These are phyloP conservation scores for Anisognathus igniventris DNA, from an alignment of 2,797 vertebrate genomes.

Conservation along the genomic window DNA sequence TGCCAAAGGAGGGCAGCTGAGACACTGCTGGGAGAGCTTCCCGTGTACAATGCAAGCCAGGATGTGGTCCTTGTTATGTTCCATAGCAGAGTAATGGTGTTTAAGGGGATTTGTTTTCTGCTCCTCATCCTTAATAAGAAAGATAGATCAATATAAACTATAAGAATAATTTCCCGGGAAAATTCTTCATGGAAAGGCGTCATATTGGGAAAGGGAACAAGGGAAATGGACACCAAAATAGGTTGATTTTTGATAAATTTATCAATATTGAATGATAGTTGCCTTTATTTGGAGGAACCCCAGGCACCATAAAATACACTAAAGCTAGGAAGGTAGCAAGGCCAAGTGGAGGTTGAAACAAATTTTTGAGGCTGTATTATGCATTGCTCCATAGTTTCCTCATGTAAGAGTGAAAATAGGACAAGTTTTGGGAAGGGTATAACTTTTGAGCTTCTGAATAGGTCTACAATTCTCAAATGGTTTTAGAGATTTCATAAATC, in stretches of 20 bases:
- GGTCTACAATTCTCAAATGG: background rate
- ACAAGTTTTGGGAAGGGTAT: background rate
- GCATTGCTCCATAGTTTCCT: background rate
- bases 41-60: background rate
- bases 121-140: background rate
- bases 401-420: background rate
- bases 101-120: background rate
- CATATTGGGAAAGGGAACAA: background rate
- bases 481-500: background rate
- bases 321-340: background rate
- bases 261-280: background rate
- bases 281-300: background rate
- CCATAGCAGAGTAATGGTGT: background rate
- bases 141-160: background rate
- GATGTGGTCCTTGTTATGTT: background rate
- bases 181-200: background rate
- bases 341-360: background rate
- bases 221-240: background rate
- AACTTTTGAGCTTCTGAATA: background rate
- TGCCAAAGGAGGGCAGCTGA: background rate
- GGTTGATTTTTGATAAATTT: background rate
- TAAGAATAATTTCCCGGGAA: background rate
- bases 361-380: background rate
- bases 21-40: background rate
- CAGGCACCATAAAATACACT: accelerated